Conservation (phyloP, 2,113 vertebrate species). For the Grallaria varia region DNA sequence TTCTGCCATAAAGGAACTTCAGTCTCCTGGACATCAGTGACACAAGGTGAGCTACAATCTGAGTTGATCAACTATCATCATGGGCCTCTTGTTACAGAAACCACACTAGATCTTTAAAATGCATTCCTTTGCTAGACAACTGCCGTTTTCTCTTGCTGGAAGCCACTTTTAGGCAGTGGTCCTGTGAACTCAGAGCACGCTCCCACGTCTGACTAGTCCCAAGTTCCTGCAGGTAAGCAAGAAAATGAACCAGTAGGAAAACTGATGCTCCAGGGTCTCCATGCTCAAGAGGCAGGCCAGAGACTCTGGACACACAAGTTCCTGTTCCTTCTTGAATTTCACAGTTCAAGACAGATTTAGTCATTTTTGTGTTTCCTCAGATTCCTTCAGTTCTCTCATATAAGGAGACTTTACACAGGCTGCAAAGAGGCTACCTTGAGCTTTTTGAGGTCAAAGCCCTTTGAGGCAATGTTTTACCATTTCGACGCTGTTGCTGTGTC, state of each 20-base stretch:
- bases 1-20: background rate
- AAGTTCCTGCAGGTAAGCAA: background rate
- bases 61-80: background rate
- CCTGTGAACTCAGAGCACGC: background rate
- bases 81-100: background rate
- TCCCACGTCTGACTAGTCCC: background rate
- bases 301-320: background rate
- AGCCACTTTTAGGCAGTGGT: background rate
- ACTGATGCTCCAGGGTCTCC: background rate
- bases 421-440: background rate
- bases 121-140: background rate
- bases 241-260: background rate
- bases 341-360: background rate
- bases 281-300: background rate
- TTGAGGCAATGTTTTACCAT: background rate
- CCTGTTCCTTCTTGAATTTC: background rate
- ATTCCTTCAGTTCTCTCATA: background rate
- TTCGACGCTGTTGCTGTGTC: background rate
- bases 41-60: background rate
- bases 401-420: background rate
- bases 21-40: background rate
- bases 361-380: background rate
- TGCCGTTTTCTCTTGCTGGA: background rate
- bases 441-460: background rate
- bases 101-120: background rate